These are phyloP conservation scores for Megaustenia siamemsis DNA, from an alignment of 2,888 invertebrate genomes.

Conservation along the genomic window DNA sequence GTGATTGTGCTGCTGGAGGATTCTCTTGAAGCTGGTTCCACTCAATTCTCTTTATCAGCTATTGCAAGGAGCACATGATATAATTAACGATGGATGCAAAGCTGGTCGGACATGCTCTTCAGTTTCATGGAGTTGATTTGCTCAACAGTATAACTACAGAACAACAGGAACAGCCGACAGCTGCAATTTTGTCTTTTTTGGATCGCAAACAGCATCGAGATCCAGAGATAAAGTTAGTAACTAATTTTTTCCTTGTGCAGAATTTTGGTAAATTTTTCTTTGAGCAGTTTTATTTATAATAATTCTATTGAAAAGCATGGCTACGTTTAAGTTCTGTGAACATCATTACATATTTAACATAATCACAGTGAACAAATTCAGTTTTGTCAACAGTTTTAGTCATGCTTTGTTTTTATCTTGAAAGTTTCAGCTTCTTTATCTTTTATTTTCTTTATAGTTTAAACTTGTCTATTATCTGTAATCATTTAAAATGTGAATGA, in stretches of 20 bases:
- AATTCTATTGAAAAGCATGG: too few species aligned
- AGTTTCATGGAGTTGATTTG: conserved; percentile 67
- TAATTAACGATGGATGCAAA: conserved; percentile 63
- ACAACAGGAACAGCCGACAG: conserved; percentile 62
- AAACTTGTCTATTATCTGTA: too few species aligned
- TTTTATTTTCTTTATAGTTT: too few species aligned
- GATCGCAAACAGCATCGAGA: conserved; percentile 59
- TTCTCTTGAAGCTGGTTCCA: neutral
- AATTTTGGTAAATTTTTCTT: neutral
- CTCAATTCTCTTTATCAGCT: neutral
- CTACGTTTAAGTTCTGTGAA: neutral
- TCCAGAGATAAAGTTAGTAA: conserved; percentile 64
- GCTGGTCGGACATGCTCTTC: conserved; percentile 63
- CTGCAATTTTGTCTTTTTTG: conserved; percentile 60
- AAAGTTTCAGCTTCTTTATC: too few species aligned
- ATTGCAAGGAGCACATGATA: neutral
- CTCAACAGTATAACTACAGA: conserved; percentile 65
- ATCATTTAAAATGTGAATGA: too few species aligned
- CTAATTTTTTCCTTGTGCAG: too few species aligned
- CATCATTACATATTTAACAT: too few species aligned
- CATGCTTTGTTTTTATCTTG: too few species aligned
- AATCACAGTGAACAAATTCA: too few species aligned
- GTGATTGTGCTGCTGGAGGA: neutral
- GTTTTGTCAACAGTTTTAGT: too few species aligned
- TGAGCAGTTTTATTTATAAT: neutral